Evolutionary conservation across 2,797 vertebrate species (phyloP).

Genomic region (Paguma larvata): DNA sequence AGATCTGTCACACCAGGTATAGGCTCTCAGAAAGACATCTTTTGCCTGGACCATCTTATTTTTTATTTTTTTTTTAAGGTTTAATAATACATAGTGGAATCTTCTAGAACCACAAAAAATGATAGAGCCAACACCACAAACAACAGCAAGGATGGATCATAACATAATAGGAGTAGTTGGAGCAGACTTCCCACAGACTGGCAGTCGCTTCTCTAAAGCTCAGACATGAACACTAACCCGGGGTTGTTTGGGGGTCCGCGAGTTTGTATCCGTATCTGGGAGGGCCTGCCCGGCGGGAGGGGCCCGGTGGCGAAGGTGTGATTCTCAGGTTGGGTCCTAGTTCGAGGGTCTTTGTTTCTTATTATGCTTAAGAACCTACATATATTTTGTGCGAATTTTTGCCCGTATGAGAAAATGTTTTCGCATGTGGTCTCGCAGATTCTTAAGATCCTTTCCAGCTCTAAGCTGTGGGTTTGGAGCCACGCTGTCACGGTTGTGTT

Average conservation of each 20-base stretch:
- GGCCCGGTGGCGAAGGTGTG: rapidly evolving
- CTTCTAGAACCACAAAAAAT: background rate
- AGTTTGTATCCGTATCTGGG: rapidly evolving
- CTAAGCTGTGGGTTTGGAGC: background rate
- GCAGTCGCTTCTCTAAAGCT: background rate
- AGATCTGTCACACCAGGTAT: too few species aligned
- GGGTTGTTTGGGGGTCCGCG: rapidly evolving
- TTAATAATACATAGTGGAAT: background rate
- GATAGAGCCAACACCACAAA: rapidly evolving
- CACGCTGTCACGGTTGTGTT: background rate
- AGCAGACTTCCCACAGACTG: rapidly evolving
- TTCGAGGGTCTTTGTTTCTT: background rate
- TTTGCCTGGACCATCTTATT: background rate
- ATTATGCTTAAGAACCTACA: background rate
- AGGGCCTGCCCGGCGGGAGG: background rate
- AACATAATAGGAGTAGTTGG: background rate
- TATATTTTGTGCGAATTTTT: background rate
- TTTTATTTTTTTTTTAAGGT: background rate
- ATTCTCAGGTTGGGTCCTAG: background rate
- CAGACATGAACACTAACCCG: rapidly evolving
- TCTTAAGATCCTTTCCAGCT: background rate
- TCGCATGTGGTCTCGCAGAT: background rate
- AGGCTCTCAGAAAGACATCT: background rate
- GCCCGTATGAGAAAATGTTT: rapidly evolving
- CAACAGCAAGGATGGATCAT: background rate